Evolutionary conservation across 2,888 invertebrate species (phyloP).

Genomic region (Elaeidobius kamerunicus): DNA sequence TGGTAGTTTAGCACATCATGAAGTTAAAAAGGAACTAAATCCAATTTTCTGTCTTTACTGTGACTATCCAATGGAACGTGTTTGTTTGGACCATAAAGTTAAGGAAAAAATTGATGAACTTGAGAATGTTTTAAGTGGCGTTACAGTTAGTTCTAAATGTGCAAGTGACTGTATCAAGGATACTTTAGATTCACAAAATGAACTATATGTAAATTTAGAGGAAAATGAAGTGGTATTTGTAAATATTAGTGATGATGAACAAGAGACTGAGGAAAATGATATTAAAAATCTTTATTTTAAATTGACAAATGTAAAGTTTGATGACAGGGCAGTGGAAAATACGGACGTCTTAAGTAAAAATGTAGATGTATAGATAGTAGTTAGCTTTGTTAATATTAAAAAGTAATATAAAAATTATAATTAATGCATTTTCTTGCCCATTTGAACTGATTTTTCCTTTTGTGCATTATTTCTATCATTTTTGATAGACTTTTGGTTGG

Average conservation of each 20-base stretch:
- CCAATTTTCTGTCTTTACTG: constrained; percentile 44
- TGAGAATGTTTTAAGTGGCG: neutral
- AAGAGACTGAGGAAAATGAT: neutral
- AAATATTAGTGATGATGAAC: constrained; percentile 1
- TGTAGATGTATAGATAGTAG: no score
- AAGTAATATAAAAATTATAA: no score
- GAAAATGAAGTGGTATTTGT: constrained; percentile 1
- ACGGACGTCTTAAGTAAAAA: no score
- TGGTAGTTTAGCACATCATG: constrained; percentile 40
- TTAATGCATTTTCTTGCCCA: no score
- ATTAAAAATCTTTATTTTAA: neutral
- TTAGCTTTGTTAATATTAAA: no score
- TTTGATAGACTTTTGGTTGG: no score
- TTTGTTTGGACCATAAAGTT: constrained; percentile 14
- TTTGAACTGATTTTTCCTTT: no score
- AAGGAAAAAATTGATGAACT: neutral
- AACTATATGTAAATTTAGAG: neutral
- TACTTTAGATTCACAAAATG: neutral
- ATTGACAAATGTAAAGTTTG: neutral
- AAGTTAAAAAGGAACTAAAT: constrained; percentile 37
- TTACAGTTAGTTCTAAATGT: neutral
- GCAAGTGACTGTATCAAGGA: neutral
- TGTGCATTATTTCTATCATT: no score
- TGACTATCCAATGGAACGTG: constrained; percentile 42
- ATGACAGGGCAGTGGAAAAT: no score